Evolutionary conservation across 2,113 vertebrate genomes (phyloP).

Genomic region (Malurus elegans): DNA sequence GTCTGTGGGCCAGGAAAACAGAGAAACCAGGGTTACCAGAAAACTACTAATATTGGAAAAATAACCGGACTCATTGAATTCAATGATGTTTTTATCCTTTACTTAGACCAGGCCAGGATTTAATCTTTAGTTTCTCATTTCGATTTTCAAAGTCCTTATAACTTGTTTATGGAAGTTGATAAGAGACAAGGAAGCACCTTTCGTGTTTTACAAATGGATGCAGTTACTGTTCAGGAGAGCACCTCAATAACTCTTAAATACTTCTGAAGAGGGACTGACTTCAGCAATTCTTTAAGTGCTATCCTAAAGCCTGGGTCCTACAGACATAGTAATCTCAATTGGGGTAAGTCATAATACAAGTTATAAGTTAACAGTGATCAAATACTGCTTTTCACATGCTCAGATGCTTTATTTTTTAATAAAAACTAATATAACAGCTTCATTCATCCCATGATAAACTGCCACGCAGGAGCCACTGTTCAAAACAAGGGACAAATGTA

Average conservation of each 20-base stretch:
- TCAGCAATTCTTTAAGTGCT: background rate
- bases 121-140: background rate
- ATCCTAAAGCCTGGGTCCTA: background rate
- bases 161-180: background rate
- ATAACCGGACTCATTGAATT: background rate
- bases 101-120: background rate
- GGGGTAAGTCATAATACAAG: background rate
- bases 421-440: background rate
- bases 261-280: background rate
- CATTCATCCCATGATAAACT: background rate
- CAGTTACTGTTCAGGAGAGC: background rate
- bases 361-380: background rate
- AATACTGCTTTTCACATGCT: background rate
- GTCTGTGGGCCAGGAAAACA: background rate
- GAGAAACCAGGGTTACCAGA: background rate
- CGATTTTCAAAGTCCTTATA: background rate
- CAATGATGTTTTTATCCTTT: background rate
- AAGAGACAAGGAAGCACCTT: background rate
- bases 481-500: accelerated
- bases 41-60: background rate
- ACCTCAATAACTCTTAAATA: background rate
- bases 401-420: background rate
- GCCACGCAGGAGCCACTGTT: background rate
- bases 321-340: background rate
- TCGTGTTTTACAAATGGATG: background rate